Percentiles rank a stretch among this genome's conserved stretches.
Conservation (phyloP, 2,797 vertebrate genomes). For the Artibeus jamaicensis region DNA sequence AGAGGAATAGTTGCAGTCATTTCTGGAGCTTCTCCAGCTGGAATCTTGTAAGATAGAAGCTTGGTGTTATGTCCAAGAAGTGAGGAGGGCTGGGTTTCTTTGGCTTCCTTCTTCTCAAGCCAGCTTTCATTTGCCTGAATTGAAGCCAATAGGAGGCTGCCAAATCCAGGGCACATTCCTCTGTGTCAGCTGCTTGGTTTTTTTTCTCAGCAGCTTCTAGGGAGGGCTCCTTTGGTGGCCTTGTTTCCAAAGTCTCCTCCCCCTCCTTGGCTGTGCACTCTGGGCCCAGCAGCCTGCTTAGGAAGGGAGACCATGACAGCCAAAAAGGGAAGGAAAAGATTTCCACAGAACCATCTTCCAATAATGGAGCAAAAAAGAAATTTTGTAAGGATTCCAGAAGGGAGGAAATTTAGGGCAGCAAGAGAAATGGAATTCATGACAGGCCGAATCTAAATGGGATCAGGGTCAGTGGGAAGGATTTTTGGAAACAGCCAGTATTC, state of each 20-base stretch:
- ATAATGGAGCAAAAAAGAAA: background rate
- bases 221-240: background rate
- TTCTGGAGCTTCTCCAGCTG: conserved; percentile 42
- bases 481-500: conserved; percentile 12
- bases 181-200: background rate
- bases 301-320: background rate
- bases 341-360: background rate
- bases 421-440: conserved; percentile 28
- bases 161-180: background rate
- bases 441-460: background rate
- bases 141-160: conserved; percentile 13
- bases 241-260: conserved; percentile 7
- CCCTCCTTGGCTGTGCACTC: background rate
- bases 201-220: conserved; percentile 2
- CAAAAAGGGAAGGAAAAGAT: background rate
- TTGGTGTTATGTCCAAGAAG: conserved; percentile 19
- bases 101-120: conserved; percentile 38
- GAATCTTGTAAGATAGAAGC: conserved; percentile 5
- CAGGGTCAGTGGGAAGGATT: background rate
- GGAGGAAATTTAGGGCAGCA: background rate
- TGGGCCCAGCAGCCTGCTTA: background rate
- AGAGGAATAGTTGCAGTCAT: background rate
- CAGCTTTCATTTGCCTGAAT: conserved; percentile 53
- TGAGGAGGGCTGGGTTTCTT: background rate
- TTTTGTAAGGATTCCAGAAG: conserved; percentile 11